Base-by-base conservation (phyloP, 1,140 invertebrate species). In the Brachionus manjavacas region DNA sequence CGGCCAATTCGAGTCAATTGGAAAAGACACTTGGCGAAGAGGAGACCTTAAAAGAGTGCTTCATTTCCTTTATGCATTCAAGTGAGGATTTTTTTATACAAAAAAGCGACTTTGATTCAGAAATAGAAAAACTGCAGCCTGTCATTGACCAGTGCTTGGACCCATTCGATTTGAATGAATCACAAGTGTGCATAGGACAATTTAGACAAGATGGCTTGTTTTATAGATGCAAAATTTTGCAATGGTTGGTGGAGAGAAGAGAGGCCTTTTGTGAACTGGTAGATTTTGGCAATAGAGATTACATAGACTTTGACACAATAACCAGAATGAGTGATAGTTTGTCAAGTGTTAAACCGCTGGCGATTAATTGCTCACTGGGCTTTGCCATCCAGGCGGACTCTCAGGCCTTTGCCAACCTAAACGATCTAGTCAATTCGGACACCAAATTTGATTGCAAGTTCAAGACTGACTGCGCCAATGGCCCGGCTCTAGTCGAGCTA, bases 221-320 rank as follows among this genome's bases (percentile, higher is more conserved):
- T 14, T 81, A 81, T 25, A 60, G 79, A 64, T 81, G 52, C 12
- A 81, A 81, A 68, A 43, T 81, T n/a, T 12, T 81, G n/a, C 14
- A 60, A 41, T 81, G 52, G 79, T 3, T 23, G 7, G 31, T 1
- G 9, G 46, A 80, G 11, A 80, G 8, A 43, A 64, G 11, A 14
- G 79, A 81, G 23, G 52, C 79, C 1, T 81, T 81, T 68, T 41
- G 31, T 64, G 31, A 64, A 25, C 31, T 81, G 7, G 64, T 81
- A 1, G 79, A 81, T 28, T 81, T 43, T 46, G 79, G 79, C n/a
- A 81, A 81, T 43, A 60, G 64, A 31, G 79, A 81, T 14, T 41
- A 41, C 12, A 46, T 81, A 25, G n/a, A 31, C 12, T 41, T 81
- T 20, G 52, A 64, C n/a, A 81, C 64, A 81, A 64, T 68, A 12